Evolutionary conservation across 2,888 invertebrate species (phyloP).

Genomic region (Amblyjoppa fuscipennis): DNA sequence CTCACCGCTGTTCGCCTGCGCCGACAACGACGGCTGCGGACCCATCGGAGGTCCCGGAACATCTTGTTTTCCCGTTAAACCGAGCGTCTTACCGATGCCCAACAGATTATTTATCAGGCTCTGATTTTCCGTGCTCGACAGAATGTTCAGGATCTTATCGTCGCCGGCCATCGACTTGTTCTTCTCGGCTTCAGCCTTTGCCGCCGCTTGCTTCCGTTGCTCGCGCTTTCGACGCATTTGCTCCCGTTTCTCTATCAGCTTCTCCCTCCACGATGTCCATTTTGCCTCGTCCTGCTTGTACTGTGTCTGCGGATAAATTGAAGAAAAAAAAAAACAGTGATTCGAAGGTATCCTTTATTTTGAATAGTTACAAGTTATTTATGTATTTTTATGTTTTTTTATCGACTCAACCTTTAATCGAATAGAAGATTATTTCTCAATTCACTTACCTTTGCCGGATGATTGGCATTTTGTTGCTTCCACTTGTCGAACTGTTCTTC

Average conservation of each 20-base stretch:
- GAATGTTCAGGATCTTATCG: constrained; percentile 82
- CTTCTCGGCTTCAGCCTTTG: constrained; percentile 80
- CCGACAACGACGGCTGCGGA: constrained; percentile 60
- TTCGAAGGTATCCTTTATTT: constrained; percentile 20
- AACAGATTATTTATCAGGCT: constrained; percentile 83
- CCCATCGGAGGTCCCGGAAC: constrained; percentile 53
- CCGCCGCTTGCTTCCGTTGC: constrained; percentile 80
- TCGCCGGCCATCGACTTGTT: constrained; percentile 81
- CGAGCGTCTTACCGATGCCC: constrained; percentile 83
- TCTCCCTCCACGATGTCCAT: constrained; percentile 94
- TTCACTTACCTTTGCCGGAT: constrained; percentile 92
- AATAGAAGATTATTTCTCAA: constrained; percentile 3
- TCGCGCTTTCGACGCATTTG: constrained; percentile 91
- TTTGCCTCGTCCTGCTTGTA: constrained; percentile 95
- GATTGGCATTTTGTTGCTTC: constrained; percentile 96
- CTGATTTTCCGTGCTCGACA: constrained; percentile 83
- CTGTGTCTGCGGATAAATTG: constrained; percentile 85
- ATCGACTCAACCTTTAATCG: constrained; percentile 5
- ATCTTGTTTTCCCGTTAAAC: constrained; percentile 80
- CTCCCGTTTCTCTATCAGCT: constrained; percentile 92
- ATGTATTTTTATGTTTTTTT: background rate
- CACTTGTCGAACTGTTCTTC: constrained; percentile 96
- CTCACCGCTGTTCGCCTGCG: constrained; percentile 33
- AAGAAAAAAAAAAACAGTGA: constrained; percentile 23
- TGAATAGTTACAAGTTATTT: background rate